Evolutionary conservation across 1,140 invertebrate species (phyloP), one percentile per base, ranked within the genome.

Genomic region (Tenebrio molitor): DNA sequence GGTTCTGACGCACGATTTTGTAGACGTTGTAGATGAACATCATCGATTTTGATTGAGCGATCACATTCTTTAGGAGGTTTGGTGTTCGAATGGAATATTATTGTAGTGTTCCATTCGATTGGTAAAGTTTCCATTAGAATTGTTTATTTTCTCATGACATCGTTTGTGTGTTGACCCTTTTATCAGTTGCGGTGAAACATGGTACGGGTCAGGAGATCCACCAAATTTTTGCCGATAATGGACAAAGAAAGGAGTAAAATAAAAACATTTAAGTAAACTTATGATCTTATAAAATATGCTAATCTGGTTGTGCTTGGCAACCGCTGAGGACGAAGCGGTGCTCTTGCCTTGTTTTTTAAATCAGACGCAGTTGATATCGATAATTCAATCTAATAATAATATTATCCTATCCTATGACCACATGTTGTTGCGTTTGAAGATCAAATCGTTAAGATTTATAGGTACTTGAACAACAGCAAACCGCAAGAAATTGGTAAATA

Each of bases 1-100:
- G 36, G n/a, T 66, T 66, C 19, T 66, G 15, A 10, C 16, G n/a
- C 34, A 66, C 6, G 16, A 66, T 66, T 23, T 66, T 41, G 64
- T 66, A 66, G 17, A 66, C n/a, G 42, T 66, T 66, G 36, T 66
- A 66, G 19, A 42, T 14, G 17, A 66, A 66, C 64, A 66, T 66
- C 7, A n/a, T 39, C 4, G 12, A 14, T n/a, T 0, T 44, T 17
- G 16, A 17, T 39, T 34, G 63, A 58, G 21, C 23, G 19, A 15
- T 58, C 17, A 46, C 50, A 58, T 23, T 33, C 16, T 46, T 46
- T 3, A 58, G 12, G 25, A 29, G 8, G 25, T 29, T 29, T 29
- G 8, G 25, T 4, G 25, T 4, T 29, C 25, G 25, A 29, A 29
- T 58, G 50, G 23, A 58, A 29, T 58, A 10, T 2, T 29, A 3